Evolutionary conservation across 2,888 invertebrate genomes (phyloP).

Genomic region (Bhutanitis thaidina): DNA sequence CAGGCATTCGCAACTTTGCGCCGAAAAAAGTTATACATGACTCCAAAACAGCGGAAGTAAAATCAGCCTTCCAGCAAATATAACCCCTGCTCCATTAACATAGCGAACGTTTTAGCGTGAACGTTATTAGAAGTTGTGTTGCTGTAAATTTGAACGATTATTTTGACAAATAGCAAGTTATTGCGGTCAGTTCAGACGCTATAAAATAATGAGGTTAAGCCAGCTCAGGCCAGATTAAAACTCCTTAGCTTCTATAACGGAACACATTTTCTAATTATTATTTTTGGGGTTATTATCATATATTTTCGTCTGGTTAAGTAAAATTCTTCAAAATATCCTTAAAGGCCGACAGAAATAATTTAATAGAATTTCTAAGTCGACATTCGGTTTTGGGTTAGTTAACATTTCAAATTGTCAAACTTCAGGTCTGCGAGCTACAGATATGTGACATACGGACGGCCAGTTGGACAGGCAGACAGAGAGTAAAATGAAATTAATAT

Average conservation of each 20-base stretch:
- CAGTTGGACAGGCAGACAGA: no score
- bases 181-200: slow-evolving; percentile 23
- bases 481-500: no score
- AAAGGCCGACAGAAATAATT: no score
- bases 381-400: no score
- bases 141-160: slow-evolving; percentile 22
- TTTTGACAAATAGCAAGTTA: slow-evolving; percentile 37
- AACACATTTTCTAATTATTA: no score
- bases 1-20: slow-evolving; percentile 28
- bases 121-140: not conserved
- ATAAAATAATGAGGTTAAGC: slow-evolving; percentile 30
- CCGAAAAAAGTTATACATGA: slow-evolving; percentile 26
- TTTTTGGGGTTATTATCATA: no score
- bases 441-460: no score
- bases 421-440: no score
- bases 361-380: no score
- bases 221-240: slow-evolving; percentile 22
- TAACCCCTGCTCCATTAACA: not conserved
- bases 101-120: not conserved
- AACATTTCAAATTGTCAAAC: no score
- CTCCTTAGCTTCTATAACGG: slow-evolving; percentile 22
- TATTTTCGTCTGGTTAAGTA: no score
- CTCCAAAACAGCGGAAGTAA: not conserved
- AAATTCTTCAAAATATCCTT: no score
- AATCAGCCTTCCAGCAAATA: not conserved